Conservation (phyloP, 1,140 invertebrate species). For the Coboldia fuscipes region DNA sequence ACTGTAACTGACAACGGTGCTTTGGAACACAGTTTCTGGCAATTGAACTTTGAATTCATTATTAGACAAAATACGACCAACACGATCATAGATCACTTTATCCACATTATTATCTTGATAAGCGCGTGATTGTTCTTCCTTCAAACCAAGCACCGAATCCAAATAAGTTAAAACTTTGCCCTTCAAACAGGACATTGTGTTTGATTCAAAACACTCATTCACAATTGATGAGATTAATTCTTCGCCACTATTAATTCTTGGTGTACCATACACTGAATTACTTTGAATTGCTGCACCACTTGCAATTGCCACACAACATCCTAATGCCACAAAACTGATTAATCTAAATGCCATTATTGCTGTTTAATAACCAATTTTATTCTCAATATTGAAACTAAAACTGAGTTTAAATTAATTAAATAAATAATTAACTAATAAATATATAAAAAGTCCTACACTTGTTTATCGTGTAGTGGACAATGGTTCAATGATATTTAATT, state of each 20-base stretch:
- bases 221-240: conserved; percentile 46
- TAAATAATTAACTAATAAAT: not conserved
- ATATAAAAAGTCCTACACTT: conserved; percentile 10
- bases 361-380: no score
- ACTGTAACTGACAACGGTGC: conserved; percentile 39
- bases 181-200: conserved; percentile 45
- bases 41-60: conserved; percentile 46
- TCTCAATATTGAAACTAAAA: no score
- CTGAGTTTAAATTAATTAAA: not conserved
- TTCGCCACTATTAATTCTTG: conserved; percentile 32
- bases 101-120: conserved; percentile 38
- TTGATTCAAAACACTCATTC: conserved; percentile 41
- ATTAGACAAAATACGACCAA: conserved; percentile 38
- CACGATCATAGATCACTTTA: conserved; percentile 46
- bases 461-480: conserved; percentile 17
- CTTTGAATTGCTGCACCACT: conserved; percentile 26
- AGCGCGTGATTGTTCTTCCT: conserved; percentile 30
- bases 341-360: conserved; percentile 14
- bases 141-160: conserved; percentile 40
- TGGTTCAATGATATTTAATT: conserved; percentile 13
- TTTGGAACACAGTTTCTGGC: conserved; percentile 47
- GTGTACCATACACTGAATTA: conserved; percentile 26
- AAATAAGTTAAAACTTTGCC: conserved; percentile 46
- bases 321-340: conserved; percentile 15
- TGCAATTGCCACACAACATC: conserved; percentile 21